These are phyloP conservation scores for Gari tellinella DNA, from an alignment of 2,888 invertebrate species.

Conservation along the genomic window DNA sequence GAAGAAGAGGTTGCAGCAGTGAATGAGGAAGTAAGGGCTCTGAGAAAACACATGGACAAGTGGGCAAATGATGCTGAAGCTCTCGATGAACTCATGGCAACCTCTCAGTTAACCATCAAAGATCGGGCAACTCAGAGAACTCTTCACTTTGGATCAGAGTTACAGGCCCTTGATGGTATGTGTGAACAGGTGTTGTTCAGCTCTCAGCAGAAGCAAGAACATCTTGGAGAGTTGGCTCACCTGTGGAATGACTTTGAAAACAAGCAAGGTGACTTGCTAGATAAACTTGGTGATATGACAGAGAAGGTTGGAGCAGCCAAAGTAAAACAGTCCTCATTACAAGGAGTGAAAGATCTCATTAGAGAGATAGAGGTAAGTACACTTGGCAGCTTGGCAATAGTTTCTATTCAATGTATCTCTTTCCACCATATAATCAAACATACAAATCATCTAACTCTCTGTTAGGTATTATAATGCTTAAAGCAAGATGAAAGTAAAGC, in stretches of 20 bases:
- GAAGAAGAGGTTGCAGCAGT: conserved; percentile 89
- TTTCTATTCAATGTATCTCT: no score
- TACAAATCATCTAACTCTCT: no score
- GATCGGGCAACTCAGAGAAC: conserved; percentile 79
- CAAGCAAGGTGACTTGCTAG: conserved; percentile 88
- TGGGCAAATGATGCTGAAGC: conserved; percentile 74
- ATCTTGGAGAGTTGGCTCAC: conserved; percentile 84
- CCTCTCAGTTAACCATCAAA: conserved; percentile 78
- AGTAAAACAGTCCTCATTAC: conserved; percentile 69
- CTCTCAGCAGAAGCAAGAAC: conserved; percentile 80
- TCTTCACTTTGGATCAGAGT: conserved; percentile 78
- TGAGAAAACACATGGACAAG: conserved; percentile 84
- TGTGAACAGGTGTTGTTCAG: conserved; percentile 71
- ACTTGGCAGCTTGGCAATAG: no score
- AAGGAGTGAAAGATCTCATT: conserved; percentile 76
- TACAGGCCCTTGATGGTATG: conserved; percentile 72
- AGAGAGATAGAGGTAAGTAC: conserved; percentile 75
- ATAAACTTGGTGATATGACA: conserved; percentile 71
- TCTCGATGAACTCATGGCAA: conserved; percentile 79
- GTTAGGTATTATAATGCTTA: no score
- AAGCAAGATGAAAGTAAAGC: no score
- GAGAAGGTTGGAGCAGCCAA: conserved; percentile 63
- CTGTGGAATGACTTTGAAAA: conserved; percentile 92
- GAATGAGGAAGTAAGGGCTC: conserved; percentile 89
- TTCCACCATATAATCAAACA: no score